These are phyloP conservation scores for Nothobranchius furzeri DNA, from an alignment of 2,113 vertebrate species.

Conservation along the genomic window DNA sequence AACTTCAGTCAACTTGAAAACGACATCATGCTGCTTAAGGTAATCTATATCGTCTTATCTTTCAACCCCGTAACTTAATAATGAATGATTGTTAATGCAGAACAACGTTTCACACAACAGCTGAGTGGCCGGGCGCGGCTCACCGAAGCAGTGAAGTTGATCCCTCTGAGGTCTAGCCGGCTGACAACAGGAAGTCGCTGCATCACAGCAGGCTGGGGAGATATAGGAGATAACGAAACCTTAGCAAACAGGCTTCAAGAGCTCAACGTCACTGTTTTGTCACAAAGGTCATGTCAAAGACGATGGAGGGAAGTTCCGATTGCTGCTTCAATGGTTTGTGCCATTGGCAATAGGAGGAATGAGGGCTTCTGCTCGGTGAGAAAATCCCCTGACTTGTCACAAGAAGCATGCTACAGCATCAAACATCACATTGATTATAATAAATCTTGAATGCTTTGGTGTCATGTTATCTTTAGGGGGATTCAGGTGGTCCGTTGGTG, in stretches of 20 bases:
- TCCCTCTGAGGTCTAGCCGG: conserved; percentile 27
- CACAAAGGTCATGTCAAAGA: conserved; percentile 16
- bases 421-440: not conserved
- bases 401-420: not conserved
- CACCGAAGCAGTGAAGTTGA: conserved; percentile 58
- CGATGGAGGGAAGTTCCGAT: conserved; percentile 37
- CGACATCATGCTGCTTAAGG: conserved; percentile 81
- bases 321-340: conserved; percentile 59
- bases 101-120: conserved; percentile 28
- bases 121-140: conserved; percentile 49
- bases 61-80: not conserved
- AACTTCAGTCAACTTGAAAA: conserved; percentile 39
- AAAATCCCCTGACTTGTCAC: not conserved
- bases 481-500: conserved; percentile 87
- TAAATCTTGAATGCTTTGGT: not conserved
- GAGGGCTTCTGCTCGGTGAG: conserved; percentile 73
- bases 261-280: conserved; percentile 61
- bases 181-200: conserved; percentile 25
- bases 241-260: conserved; percentile 56
- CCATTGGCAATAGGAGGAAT: accelerated
- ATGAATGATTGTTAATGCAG: not conserved
- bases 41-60: conserved; percentile 14
- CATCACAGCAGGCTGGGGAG: conserved; percentile 65
- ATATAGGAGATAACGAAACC: conserved; percentile 53
- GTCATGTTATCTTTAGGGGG: conserved; percentile 73